Evolutionary conservation across 2,888 invertebrate species (phyloP).

Genomic region (Aphelenchoides bicaudatus): DNA sequence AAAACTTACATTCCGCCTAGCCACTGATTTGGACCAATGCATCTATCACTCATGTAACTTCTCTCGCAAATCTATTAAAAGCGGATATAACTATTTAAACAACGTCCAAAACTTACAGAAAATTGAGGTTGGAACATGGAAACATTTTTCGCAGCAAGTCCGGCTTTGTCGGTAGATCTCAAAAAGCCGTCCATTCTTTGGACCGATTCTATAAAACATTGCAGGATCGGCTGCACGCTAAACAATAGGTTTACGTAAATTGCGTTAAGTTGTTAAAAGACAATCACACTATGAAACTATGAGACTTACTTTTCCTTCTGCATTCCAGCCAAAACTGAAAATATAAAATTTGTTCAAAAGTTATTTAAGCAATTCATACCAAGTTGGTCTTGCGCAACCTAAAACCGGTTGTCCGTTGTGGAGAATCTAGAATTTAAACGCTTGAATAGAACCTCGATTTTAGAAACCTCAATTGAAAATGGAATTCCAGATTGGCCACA

Average conservation of each 20-base stretch:
- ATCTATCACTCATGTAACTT: slow-evolving; percentile 36
- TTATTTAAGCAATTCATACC: too few species aligned
- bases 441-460: slow-evolving; percentile 13
- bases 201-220: background rate
- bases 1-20: slow-evolving; percentile 46
- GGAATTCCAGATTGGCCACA: slow-evolving; percentile 35
- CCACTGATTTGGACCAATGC: slow-evolving; percentile 43
- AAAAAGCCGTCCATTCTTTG: slow-evolving; percentile 31
- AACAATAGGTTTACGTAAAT: background rate
- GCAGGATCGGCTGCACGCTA: background rate
- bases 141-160: slow-evolving; percentile 27
- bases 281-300: too few species aligned
- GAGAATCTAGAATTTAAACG: slow-evolving; percentile 25
- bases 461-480: slow-evolving; percentile 33
- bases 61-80: slow-evolving; percentile 41
- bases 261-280: too few species aligned
- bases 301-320: slow-evolving; percentile 42
- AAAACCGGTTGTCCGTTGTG: slow-evolving; percentile 35
- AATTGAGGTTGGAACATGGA: slow-evolving; percentile 27
- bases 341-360: too few species aligned
- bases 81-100: background rate
- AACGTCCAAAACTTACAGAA: slow-evolving; percentile 24
- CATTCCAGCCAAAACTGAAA: slow-evolving; percentile 46
- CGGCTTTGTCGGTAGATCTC: slow-evolving; percentile 19
- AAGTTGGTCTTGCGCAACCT: slow-evolving; percentile 50